Evolutionary conservation across 2,888 invertebrate species (phyloP), one percentile per base, ranked within the genome.

Genomic region (Tromatobia lineatoria): DNA sequence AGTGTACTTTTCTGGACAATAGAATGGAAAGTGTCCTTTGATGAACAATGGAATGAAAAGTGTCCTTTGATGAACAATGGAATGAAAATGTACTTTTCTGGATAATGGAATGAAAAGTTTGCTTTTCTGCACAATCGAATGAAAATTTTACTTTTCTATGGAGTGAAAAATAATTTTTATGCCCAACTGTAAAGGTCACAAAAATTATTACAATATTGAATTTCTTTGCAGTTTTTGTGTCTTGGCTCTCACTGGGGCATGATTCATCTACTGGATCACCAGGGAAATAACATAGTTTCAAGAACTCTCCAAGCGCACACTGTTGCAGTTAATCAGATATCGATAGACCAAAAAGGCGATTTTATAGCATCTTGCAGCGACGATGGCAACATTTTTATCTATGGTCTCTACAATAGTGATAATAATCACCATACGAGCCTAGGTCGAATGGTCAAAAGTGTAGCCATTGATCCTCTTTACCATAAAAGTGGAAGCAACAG

Each of bases 281-380:
- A 98, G 91, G 99, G 99, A 0, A 98, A 99, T 93, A 96, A 96
- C 73, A 95, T 96, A 38, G 94, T 95, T 87, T 96, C 95, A 73
- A 96, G 96, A 90, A 96, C 96, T 89, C 94, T 97, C 54, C 96
- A 96, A 89, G 95, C 96, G 38, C 99, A 99, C 91, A 96, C 97
- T 0, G 97, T 98, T 1, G 97, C 98, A 11, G 98, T 99, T 0
- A 99, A 99, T 94, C 97, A 97, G 92, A 98, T 99, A 87, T 98
- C 98, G 61, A 98, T 99, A 85, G 99, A 99, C 93, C 94, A 95
- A 29, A 97, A 97, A 90, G 99, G 99, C n/a, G 99, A 99, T 93
- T 98, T 97, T 92, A 96, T 99, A 34, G 98, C 98, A 0, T 97
- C 98, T 69, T 98, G 98, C 93, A 98, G 98, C 0, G 98, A 98